Evolutionary conservation across 2,113 vertebrate species (phyloP), one percentile per base, ranked within the genome.

Genomic region (Cacatua alba): DNA sequence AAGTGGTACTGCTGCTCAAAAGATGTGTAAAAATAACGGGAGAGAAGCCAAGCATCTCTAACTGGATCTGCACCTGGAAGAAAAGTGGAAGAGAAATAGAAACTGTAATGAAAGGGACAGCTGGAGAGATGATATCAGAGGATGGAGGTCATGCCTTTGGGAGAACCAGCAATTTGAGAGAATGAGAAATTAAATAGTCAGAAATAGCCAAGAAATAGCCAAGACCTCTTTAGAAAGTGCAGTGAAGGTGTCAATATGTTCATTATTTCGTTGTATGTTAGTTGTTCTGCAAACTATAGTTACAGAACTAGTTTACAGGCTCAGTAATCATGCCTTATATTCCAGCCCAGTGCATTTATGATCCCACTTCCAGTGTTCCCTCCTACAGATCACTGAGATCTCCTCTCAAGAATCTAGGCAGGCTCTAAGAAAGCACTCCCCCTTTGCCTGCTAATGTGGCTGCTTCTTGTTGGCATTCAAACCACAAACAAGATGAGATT

Each of bases 81-180:
- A 83, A 84, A 94, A 78, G 68, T 53, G 51, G 80, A 94, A 91
- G 80, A 95, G 86, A 88, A 93, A 92, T 13, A 83, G 90, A 88
- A 92, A 92, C n/a, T 68, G 37, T 70, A 92, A 68, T 78, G 92
- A 95, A 96, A 91, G 60, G 69, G 83, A 94, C 91, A 95, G 76
- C 76, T 90, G 91, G 86, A 92, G 64, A 64, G 31, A 88, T 83
- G 46, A 37, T 24, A 86, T n/a, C 48, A 92, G 68, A 90, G 0
- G 60, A 94, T 86, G 60, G 86, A 94, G 94, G 95, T 88, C 88
- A 95, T 92, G 72, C 39, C 46, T 86, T 69, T 53, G 17, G 41
- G 72, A 92, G 76, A 96, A 86, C 68, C 64, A 91, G 60, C 55
- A 94, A 60, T 81, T 94, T 95, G 46, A 84, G 86, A 82, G 59